Base-by-base conservation (phyloP, 37 sponge, comb jelly and placozoan genomes). In the Geodia barretti region DNA sequence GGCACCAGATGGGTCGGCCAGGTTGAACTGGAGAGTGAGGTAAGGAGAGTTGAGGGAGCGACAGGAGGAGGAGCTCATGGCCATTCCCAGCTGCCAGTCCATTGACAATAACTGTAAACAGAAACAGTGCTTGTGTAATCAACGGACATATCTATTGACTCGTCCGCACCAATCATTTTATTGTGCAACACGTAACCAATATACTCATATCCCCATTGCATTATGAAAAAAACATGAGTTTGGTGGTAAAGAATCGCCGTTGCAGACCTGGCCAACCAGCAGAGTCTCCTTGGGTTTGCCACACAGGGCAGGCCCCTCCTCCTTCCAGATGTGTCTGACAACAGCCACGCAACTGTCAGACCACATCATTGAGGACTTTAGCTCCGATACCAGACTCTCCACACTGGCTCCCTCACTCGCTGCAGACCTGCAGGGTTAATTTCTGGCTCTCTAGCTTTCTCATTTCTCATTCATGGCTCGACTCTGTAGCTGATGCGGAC, bases 81-180 rank as follows among this genome's bases (percentile, higher is more conserved):
- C 84, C 40, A 95, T 75, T 60, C 95, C 95, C 35, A 95, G 60
- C 78, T 95, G 91, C 95, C 95, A 95, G 26, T 95, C 90, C 86
- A 91, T 88, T 20, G 83, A 85, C 23, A 91, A 67, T 30, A 95
- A 59, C 95, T 95, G 67, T 79, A 35, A 79, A 37, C 21, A 79
- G 1, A 74, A 41, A 74, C 34, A 36, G n/a, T 37, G 33, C 26
- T 33, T 34, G 31, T 33, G 63, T 54, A 11, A 1, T 26, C 63
- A 76, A 4, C 63, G 33, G 25, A 42, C 76, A 70, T 3, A 70
- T 25, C 68, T 25, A n/a, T n/a, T n/a, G n/a, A n/a, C n/a, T n/a
- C n/a, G n/a, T n/a, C n/a, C n/a, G n/a, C n/a, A n/a, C n/a, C n/a
- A n/a, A n/a, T n/a, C n/a, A n/a, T n/a, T n/a, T n/a, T n/a, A n/a